Evolutionary conservation across 2,113 vertebrate genomes (phyloP).

Genomic region (Megalops atlanticus): DNA sequence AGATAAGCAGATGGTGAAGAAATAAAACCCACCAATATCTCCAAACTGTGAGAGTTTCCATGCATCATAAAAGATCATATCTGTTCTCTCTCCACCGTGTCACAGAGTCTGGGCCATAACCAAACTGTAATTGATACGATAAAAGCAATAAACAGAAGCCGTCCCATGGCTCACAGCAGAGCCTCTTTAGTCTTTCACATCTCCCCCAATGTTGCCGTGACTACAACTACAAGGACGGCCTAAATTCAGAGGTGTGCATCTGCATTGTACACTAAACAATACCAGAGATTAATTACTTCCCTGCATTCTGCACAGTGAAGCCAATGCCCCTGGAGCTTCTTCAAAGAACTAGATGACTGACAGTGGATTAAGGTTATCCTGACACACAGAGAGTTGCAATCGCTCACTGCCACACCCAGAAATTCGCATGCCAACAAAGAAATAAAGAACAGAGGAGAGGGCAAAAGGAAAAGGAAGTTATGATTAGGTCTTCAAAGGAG

Average conservation of each 20-base stretch:
- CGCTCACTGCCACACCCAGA: not conserved
- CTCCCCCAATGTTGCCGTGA: not conserved
- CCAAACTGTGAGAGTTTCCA: not conserved
- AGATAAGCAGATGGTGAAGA: not conserved
- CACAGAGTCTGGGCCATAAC: not conserved
- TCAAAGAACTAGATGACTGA: too few species aligned
- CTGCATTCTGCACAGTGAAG: too few species aligned
- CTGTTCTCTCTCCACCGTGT: not conserved
- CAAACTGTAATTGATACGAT: not conserved
- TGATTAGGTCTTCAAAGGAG: constrained; percentile 12
- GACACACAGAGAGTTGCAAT: not conserved
- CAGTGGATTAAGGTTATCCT: not conserved
- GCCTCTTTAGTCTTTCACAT: not conserved
- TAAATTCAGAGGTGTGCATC: not conserved
- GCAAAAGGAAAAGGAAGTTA: not conserved
- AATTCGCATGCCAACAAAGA: not conserved
- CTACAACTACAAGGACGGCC: not conserved
- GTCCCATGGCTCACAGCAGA: not conserved
- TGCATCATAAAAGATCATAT: too few species aligned
- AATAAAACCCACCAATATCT: too few species aligned
- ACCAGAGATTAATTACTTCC: too few species aligned
- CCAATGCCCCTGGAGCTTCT: too few species aligned
- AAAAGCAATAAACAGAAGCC: not conserved
- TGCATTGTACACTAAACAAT: too few species aligned
- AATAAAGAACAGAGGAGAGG: not conserved